Evolutionary conservation across 2,888 invertebrate species (phyloP).

Genomic region (Xylocampa areola): DNA sequence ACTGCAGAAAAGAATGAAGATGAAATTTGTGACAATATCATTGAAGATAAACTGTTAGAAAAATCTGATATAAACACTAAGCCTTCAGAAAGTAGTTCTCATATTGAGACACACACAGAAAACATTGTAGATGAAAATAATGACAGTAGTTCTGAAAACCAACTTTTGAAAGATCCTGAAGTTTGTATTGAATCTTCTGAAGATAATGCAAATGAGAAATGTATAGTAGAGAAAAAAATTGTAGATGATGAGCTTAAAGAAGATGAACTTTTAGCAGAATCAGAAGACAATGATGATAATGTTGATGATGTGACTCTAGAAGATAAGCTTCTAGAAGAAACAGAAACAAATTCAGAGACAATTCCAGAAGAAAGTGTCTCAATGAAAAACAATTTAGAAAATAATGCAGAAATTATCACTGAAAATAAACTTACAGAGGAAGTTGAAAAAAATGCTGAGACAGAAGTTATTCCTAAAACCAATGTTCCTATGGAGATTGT

Average conservation of each 20-base stretch:
- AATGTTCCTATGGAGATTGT: slow-evolving; percentile 31
- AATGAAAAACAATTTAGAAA: too few relatives aligned
- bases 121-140: neutral
- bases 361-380: too few relatives aligned
- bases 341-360: too few relatives aligned
- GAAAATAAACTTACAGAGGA: too few relatives aligned
- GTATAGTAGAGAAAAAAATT: neutral
- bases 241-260: neutral
- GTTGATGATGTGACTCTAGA: slow-evolving; percentile 21
- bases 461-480: neutral
- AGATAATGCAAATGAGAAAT: neutral
- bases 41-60: slow-evolving; percentile 24
- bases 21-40: slow-evolving; percentile 9
- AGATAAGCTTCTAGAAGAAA: slow-evolving; percentile 17
- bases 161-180: neutral
- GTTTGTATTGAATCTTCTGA: neutral
- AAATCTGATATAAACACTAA: neutral
- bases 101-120: neutral
- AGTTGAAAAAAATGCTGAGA: slow-evolving; percentile 21
- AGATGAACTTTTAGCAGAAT: neutral
- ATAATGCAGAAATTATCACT: too few relatives aligned
- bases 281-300: slow-evolving; percentile 3
- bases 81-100: neutral
- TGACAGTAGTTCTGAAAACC: neutral
- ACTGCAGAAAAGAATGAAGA: neutral